Conservation (phyloP, 1,140 invertebrate genomes). For the Globodera rostochiensis region DNA sequence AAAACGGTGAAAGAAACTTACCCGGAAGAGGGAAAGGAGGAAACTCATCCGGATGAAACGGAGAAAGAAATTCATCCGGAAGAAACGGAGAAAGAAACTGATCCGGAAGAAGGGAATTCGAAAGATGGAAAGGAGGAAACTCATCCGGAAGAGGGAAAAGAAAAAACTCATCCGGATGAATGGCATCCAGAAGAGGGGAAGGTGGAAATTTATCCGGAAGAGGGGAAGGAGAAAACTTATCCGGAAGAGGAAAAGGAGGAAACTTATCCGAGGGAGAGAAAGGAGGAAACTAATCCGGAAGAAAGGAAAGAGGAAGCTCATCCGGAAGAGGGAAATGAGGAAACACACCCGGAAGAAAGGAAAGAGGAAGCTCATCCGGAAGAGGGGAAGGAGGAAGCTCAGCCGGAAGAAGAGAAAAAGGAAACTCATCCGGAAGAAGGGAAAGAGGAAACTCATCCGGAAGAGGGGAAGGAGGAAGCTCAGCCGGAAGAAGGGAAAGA, state of each 20-base stretch:
- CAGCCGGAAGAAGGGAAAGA: not conserved
- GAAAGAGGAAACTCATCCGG: no score
- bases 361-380: not conserved
- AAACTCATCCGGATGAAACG: not conserved
- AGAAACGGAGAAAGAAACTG: not conserved
- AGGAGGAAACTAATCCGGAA: no score
- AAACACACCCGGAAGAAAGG: no score
- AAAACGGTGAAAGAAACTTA: no score
- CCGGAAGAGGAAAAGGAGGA: not conserved
- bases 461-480: no score
- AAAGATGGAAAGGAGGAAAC: no score
- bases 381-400: not conserved
- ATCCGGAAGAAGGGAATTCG: not conserved
- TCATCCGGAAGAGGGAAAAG: not conserved
- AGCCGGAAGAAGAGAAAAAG: not conserved
- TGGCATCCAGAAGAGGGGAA: not conserved
- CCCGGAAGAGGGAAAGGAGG: not conserved
- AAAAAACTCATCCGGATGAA: not conserved
- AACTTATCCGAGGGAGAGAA: no score
- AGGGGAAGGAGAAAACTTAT: not conserved
- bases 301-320: not conserved
- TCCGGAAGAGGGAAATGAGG: no score
- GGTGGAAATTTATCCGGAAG: not conserved
- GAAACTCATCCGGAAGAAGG: not conserved
- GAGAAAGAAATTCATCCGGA: no score